Evolutionary conservation across 2,113 vertebrate genomes (phyloP).

Genomic region (Podilymbus podiceps): DNA sequence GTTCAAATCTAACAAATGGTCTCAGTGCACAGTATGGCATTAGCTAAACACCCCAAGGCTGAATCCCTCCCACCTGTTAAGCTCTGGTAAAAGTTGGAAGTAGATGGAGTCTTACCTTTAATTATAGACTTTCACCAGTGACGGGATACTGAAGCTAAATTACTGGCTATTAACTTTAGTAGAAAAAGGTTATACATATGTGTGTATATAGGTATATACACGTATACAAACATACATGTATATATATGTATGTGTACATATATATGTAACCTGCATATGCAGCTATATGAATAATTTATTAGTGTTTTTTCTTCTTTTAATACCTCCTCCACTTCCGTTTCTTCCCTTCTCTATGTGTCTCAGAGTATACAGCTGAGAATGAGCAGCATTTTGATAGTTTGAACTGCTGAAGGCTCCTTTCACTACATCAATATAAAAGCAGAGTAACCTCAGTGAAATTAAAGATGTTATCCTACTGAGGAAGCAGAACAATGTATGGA

Average conservation of each 20-base stretch:
- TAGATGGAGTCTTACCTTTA: background rate
- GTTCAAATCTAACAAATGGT: background rate
- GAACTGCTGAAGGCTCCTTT: background rate
- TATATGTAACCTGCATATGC: background rate
- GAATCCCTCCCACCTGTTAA: background rate
- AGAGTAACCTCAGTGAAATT: background rate
- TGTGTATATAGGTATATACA: background rate
- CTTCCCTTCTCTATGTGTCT: background rate
- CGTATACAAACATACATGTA: background rate
- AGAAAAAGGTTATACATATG: background rate
- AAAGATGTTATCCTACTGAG: background rate
- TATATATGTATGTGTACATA: background rate
- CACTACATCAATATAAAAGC: background rate
- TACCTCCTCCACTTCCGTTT: background rate
- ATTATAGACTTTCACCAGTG: background rate
- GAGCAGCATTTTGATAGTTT: background rate
- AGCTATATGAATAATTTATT: background rate
- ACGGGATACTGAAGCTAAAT: background rate
- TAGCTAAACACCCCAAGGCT: background rate
- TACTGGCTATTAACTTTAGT: background rate
- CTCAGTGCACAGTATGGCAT: background rate
- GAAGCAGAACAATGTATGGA: background rate
- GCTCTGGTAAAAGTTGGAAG: background rate
- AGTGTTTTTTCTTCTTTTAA: background rate
- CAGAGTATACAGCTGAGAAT: background rate